Evolutionary conservation across 2,113 vertebrate genomes (phyloP).

Genomic region (Syrrhaptes paradoxus): DNA sequence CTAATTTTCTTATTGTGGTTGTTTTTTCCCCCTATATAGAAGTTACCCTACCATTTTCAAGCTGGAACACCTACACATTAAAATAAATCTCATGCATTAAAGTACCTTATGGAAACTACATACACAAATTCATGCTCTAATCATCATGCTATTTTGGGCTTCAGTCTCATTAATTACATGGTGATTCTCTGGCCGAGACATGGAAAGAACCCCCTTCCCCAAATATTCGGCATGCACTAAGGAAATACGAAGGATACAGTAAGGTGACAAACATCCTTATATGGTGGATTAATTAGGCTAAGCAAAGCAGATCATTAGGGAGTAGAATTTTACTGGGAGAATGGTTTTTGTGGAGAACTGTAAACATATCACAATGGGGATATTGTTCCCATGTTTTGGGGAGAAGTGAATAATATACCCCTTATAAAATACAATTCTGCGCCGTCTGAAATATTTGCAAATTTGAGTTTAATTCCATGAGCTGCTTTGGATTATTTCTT

Average conservation of each 20-base stretch:
- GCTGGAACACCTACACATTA: not conserved
- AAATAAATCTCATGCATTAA: not conserved
- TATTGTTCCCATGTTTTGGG: not conserved
- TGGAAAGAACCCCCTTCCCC: not conserved
- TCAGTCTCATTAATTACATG: not conserved
- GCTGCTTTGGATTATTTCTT: not conserved
- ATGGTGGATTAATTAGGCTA: not conserved
- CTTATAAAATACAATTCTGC: not conserved
- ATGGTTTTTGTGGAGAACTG: not conserved
- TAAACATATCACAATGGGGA: not conserved
- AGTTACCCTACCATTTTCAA: not conserved
- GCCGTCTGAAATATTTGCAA: not conserved
- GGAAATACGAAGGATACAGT: not conserved
- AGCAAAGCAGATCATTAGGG: not conserved
- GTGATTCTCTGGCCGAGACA: not conserved
- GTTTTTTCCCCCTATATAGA: not conserved
- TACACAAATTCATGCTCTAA: not conserved
- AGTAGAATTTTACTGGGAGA: not conserved
- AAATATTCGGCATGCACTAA: not conserved
- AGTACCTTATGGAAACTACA: not conserved
- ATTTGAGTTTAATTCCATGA: not conserved
- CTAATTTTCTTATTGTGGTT: not conserved
- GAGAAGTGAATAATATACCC: not conserved
- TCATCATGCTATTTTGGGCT: not conserved
- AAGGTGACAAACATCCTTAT: not conserved